A percentile compares a stretch with the other conserved stretches of the same genome.
These are phyloP conservation scores for Poeciliopsis infans DNA, from an alignment of 2,797 vertebrate species.

Conservation along the genomic window DNA sequence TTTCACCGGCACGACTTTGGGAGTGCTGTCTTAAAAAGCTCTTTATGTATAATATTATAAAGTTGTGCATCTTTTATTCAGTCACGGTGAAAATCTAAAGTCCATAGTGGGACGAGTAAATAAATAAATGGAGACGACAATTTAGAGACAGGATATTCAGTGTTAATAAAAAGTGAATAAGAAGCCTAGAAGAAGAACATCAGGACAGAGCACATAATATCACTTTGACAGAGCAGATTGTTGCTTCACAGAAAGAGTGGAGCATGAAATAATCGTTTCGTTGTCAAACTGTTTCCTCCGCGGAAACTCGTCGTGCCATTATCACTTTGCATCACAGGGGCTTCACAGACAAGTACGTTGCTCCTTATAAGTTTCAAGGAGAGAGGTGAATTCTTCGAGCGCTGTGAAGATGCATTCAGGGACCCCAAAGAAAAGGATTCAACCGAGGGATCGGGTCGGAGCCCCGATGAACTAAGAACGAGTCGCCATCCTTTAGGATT, in stretches of 20 bases:
- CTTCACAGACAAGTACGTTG: neutral
- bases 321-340: neutral
- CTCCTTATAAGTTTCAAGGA: neutral
- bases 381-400: neutral
- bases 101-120: no score
- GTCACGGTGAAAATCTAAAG: no score
- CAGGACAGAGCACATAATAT: no score
- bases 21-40: neutral
- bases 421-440: neutral
- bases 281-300: neutral
- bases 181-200: neutral
- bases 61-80: neutral
- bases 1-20: neutral
- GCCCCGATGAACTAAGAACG: neutral
- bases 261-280: neutral
- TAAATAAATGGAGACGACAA: no score
- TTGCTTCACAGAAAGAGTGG: no score
- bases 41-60: neutral
- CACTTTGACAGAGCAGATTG: no score
- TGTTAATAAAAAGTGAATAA: no score
- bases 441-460: neutral
- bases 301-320: neutral
- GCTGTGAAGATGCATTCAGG: neutral
- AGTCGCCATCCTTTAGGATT: neutral
- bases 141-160: no score